phyloP scores from a whole-genome alignment of 2,888 invertebrate species.

The Drosophila testacea region DNA sequence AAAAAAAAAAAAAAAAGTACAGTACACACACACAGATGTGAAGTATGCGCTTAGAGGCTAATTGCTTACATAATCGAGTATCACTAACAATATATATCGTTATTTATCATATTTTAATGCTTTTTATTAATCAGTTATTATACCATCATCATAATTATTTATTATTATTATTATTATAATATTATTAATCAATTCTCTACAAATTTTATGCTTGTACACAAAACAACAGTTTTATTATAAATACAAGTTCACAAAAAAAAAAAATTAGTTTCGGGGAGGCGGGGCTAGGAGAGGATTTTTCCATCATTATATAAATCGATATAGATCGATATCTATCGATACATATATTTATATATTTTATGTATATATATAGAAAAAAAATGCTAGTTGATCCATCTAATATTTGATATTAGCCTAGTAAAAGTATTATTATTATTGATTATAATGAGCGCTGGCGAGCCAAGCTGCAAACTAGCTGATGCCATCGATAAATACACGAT shows the following conservation, averaged over 20 bases:
- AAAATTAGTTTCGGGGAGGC: conserved; percentile 17
- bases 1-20: conserved; percentile 41
- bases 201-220: conserved; percentile 65
- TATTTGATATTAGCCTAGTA: conserved; percentile 74
- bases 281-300: conserved; percentile 26
- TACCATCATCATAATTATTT: conserved; percentile 33
- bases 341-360: conserved; percentile 24
- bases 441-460: conserved; percentile 45
- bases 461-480: conserved; percentile 33
- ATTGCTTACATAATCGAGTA: conserved; percentile 73
- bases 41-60: conserved; percentile 67
- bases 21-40: conserved; percentile 39
- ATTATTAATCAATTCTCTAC: conserved; percentile 63
- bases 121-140: conserved; percentile 44
- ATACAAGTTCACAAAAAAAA: conserved; percentile 68
- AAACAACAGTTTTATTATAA: conserved; percentile 70
- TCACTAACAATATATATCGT: conserved; percentile 77
- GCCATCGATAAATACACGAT: conserved; percentile 19
- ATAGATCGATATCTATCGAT: conserved; percentile 23
- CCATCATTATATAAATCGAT: conserved; percentile 22
- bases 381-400: conserved; percentile 77
- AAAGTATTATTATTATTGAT: conserved; percentile 50
- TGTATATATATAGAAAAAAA: conserved; percentile 59
- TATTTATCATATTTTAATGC: conserved; percentile 54
- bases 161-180: conserved; percentile 29